phyloP scores from a whole-genome alignment of 2,113 vertebrate genomes.

The Garra rufa region DNA sequence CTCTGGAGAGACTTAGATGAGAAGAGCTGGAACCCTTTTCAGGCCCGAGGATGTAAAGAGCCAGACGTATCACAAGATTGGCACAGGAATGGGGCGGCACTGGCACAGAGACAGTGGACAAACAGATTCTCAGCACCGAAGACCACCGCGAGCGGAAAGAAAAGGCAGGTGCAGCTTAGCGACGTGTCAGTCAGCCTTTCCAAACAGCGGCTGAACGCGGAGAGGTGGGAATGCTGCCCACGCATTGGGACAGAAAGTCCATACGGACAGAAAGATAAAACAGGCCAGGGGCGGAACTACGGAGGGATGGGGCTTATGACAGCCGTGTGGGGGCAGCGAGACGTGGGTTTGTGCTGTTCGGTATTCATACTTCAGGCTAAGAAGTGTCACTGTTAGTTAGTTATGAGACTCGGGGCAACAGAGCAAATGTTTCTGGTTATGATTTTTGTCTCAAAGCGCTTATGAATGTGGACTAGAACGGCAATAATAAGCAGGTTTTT shows the following conservation, averaged over 20 bases:
- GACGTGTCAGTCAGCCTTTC: conserved; percentile 51
- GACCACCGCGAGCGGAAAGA: conserved; percentile 42
- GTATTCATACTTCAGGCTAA: background rate
- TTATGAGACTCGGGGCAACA: conserved; percentile 4
- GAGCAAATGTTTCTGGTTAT: conserved; percentile 40
- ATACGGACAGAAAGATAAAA: conserved; percentile 47
- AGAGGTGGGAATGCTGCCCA: conserved; percentile 44
- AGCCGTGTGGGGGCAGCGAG: conserved; percentile 1
- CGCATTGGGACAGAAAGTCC: conserved; percentile 15
- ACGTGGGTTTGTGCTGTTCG: conserved; percentile 31
- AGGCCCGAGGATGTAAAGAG: conserved; percentile 32
- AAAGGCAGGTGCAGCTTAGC: conserved; percentile 53
- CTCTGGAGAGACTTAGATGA: conserved; percentile 25
- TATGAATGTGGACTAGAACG: background rate
- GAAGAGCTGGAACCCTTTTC: conserved; percentile 31
- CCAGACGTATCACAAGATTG: conserved; percentile 45
- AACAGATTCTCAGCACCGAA: conserved; percentile 37
- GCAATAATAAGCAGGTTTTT: background rate
- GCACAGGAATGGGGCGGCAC: conserved; percentile 31
- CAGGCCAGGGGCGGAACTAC: background rate
- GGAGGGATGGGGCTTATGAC: background rate
- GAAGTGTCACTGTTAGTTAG: conserved; percentile 35
- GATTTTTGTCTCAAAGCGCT: conserved; percentile 11
- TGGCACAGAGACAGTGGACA: conserved; percentile 48
- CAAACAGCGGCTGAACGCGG: conserved; percentile 6